Conservation (phyloP, 2,888 invertebrate species). For the Helobdella robusta region DNA sequence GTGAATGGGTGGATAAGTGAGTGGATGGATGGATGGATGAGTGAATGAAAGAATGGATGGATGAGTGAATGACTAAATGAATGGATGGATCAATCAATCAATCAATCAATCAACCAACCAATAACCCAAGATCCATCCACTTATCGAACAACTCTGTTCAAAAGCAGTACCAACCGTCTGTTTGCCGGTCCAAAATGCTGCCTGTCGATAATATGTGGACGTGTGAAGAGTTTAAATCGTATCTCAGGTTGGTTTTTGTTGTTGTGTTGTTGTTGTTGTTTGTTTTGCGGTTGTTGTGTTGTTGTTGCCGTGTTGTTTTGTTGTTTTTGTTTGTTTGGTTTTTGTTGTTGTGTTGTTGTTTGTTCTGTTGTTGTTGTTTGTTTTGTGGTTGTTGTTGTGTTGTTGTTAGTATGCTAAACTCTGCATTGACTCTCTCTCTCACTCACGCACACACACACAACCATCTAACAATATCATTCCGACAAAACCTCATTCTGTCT, state of each 20-base stretch:
- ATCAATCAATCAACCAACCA: not conserved
- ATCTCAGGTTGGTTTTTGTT: constrained; percentile 54
- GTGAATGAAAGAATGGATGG: not conserved
- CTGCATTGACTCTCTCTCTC: no score
- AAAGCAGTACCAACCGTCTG: constrained; percentile 63
- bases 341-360: no score
- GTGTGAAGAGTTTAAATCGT: constrained; percentile 61
- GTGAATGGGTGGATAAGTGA: not conserved
- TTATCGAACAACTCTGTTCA: constrained; percentile 87
- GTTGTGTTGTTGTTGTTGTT: not conserved
- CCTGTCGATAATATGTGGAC: constrained; percentile 79
- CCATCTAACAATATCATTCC: no score
- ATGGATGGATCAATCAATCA: not conserved
- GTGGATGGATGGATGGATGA: not conserved
- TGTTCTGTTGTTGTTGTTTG: no score
- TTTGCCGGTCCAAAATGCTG: constrained; percentile 52
- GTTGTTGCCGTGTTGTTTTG: no score
- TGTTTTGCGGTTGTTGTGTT: no score
- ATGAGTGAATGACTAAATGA: not conserved
- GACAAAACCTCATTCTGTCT: no score
- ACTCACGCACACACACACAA: no score
- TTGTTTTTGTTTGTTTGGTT: no score
- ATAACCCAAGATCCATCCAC: constrained; percentile 56
- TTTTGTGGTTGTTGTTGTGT: no score
- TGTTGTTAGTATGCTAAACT: no score